A percentile compares a stretch with the other conserved stretches of the same genome.
These are phyloP conservation scores for Indri indri DNA, from an alignment of 2,113 vertebrate species.

Conservation along the genomic window DNA sequence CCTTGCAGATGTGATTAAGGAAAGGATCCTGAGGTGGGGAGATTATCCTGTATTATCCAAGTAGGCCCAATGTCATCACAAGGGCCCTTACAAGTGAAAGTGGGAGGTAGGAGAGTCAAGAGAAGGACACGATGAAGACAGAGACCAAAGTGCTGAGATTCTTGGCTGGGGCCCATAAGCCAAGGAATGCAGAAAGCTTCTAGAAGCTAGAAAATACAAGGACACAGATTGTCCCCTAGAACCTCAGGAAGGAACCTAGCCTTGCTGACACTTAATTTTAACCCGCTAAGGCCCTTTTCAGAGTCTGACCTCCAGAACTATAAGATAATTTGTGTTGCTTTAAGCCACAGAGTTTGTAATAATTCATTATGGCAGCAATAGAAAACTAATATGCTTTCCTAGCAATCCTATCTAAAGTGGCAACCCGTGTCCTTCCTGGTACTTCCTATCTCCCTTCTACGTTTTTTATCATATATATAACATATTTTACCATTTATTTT, in stretches of 20 bases:
- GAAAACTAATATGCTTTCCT: neutral
- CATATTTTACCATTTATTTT: too few species aligned
- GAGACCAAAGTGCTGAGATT: neutral
- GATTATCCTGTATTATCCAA: neutral
- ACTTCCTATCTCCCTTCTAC: too few species aligned
- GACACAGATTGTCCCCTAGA: neutral
- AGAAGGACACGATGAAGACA: neutral
- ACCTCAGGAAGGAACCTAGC: neutral
- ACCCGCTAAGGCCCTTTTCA: neutral
- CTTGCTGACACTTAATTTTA: neutral
- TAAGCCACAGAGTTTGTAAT: neutral
- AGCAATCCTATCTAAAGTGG: neutral
- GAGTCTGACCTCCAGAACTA: neutral
- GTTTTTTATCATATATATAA: too few species aligned
- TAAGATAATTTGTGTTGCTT: neutral
- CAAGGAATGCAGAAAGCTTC: neutral
- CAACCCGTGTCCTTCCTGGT: too few species aligned
- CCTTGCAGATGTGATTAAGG: neutral
- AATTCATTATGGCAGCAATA: neutral
- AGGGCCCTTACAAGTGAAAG: neutral
- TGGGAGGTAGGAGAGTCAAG: neutral
- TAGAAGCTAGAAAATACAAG: neutral
- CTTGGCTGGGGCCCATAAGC: neutral
- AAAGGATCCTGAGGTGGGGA: neutral
- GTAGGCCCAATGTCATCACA: neutral